Evolutionary conservation across 1,140 invertebrate species (phyloP), one percentile per base, ranked within the genome.

Genomic region (Musca domestica): DNA sequence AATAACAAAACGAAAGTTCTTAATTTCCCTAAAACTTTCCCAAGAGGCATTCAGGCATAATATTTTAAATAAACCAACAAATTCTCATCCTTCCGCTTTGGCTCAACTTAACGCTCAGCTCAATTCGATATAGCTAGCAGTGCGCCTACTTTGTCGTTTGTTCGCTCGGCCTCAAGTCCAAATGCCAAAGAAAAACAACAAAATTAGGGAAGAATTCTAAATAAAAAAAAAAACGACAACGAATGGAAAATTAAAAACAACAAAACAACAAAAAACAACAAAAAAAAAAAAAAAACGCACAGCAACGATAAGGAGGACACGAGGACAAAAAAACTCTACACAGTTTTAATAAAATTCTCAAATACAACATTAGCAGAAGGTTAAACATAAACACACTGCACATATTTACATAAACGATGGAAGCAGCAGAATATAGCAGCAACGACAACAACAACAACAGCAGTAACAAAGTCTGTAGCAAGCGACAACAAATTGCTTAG

Each of bases 21-120:
- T 61, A 61, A 61, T 61, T 61, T 61, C 34, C 27, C 56, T 34
- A 61, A 61, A 61, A 61, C 56, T 61, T 61, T 61, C 56, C 56
- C 56, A 61, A 61, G 56, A 61, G 56, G 56, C 56, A 61, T 34
- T 61, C 56, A 61, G 20, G 27, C 56, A 61, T 61, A 61, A 61
- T 61, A 34, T 61, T 61, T 61, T 61, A 61, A 61, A 61, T 61
- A 61, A 61, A 61, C 56, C 56, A 22, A 61, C 56, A 58, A 58
- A 56, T 14, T 61, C 56, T 34, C 56, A 61, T 61, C 56, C 56
- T 58, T 58, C 56, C 15, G 34, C 12, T 41, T 41, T 41, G 34
- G 5, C 34, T 41, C 34, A 41, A 10, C 34, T 41, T 10, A 7
- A n/a, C n/a, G 5, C 34, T 41, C 34, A 5, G 2, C 10, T 41